Evolutionary conservation across 2,888 invertebrate genomes (phyloP).

Genomic region (Orthonychiurus folsomi): DNA sequence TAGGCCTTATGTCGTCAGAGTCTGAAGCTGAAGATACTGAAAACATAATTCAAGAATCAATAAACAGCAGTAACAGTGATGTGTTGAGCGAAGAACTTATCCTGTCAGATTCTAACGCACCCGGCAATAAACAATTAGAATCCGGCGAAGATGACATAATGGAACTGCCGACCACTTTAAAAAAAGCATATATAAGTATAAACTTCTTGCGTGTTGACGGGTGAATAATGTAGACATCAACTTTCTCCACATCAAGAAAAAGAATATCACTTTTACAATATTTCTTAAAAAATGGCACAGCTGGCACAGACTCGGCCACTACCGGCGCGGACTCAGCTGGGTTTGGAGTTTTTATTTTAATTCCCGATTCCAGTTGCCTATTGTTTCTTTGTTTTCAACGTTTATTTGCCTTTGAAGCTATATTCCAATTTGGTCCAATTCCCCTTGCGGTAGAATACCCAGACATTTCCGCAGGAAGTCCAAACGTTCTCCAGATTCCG

Average conservation of each 20-base stretch:
- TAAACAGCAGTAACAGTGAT: too few species aligned
- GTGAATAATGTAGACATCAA: too few species aligned
- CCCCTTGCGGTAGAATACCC: not conserved
- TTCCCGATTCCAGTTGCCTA: not conserved
- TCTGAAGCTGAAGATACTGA: too few species aligned
- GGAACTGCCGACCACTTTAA: too few species aligned
- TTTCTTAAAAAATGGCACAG: not conserved
- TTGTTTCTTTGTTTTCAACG: not conserved
- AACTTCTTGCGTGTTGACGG: too few species aligned
- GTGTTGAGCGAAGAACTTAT: too few species aligned
- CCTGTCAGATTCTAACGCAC: too few species aligned
- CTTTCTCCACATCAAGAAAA: not conserved
- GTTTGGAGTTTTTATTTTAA: not conserved
- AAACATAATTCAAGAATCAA: too few species aligned
- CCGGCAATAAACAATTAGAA: too few species aligned
- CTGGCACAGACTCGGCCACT: not conserved
- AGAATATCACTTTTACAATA: not conserved
- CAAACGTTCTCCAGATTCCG: not conserved
- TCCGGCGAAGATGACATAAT: not conserved
- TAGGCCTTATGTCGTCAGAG: too few species aligned
- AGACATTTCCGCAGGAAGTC: not conserved
- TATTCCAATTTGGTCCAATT: not conserved
- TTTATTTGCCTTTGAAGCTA: not conserved
- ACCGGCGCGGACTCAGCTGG: not conserved
- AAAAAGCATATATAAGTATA: too few species aligned